Evolutionary conservation across 2,797 vertebrate genomes (phyloP), one percentile per base, ranked within the genome.

Genomic region (Jordanella pulchra): DNA sequence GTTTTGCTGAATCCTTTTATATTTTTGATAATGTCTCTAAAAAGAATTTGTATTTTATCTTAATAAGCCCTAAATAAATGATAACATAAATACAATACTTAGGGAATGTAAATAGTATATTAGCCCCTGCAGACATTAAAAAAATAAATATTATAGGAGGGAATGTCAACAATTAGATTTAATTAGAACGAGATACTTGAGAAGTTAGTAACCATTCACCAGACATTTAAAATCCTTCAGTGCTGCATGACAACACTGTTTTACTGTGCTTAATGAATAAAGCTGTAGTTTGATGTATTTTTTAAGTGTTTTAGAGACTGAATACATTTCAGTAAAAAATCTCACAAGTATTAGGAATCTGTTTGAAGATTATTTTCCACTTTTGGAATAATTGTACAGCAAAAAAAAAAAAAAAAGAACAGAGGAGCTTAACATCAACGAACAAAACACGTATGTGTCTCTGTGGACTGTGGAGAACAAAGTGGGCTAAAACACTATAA

Each of bases 401-500:
- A 15, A 42, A 70, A 32, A 67, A n/a, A n/a, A n/a, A n/a, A n/a
- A n/a, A n/a, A n/a, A n/a, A n/a, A 1, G 61, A 60, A 76, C 42
- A 44, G 71, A 68, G 69, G 53, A 54, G 13, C 44, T 65, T 39
- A 47, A 73, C 78, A 68, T 63, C 30, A 6, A 12, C 69, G 61
- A 79, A 77, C 65, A 75, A 75, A 85, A 71, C 73, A 72, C 53
- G 72, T 68, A 18, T 27, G 47, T n/a, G 60, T 87, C 81, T 80
- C 85, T 68, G 69, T 84, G 81, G 82, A 85, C 13, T 6, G 91
- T 73, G 77, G 72, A 65, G 67, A 58, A 10, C 65, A 86, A 89
- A 85, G 84, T 89, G 83, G 86, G 85, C 53, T 84, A 86, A 73
- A 87, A 75, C 81, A 84, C 71, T 67, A 65, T 80, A 87, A 87